Conservation (phyloP, 2,888 invertebrate genomes). For the Amaurobius ferox region DNA sequence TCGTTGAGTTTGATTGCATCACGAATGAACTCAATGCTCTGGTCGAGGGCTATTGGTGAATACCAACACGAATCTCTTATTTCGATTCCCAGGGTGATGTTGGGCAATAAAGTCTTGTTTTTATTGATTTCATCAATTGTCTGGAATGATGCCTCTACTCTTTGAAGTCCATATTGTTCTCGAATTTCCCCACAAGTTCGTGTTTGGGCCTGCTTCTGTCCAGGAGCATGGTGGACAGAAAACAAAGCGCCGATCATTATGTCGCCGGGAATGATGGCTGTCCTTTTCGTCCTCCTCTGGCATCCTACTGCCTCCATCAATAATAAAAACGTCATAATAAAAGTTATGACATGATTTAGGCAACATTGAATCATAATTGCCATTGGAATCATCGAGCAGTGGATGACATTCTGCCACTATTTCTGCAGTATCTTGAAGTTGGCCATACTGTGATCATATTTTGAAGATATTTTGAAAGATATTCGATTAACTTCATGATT, state of each 20-base stretch:
- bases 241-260: slow-evolving; percentile 81
- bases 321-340: neutral
- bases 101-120: slow-evolving; percentile 81
- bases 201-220: slow-evolving; percentile 76
- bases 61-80: slow-evolving; percentile 90
- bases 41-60: slow-evolving; percentile 86
- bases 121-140: slow-evolving; percentile 83
- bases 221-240: slow-evolving; percentile 81
- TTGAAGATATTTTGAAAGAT: too few species aligned
- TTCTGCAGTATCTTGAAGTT: too few species aligned
- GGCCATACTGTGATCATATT: too few species aligned
- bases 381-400: too few species aligned
- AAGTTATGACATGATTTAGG: neutral
- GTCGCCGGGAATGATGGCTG: slow-evolving; percentile 81
- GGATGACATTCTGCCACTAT: too few species aligned
- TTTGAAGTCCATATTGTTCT: slow-evolving; percentile 87
- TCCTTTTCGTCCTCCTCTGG: slow-evolving; percentile 63
- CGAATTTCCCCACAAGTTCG: slow-evolving; percentile 82
- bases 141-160: slow-evolving; percentile 83
- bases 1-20: slow-evolving; percentile 80
- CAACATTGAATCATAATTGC: too few species aligned
- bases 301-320: slow-evolving; percentile 3
- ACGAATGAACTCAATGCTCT: slow-evolving; percentile 86
- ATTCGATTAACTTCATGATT: too few species aligned
- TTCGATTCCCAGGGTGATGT: slow-evolving; percentile 83